phyloP scores from a whole-genome alignment of 2,797 vertebrate genomes.

The Kryptopterus vitreolus region DNA sequence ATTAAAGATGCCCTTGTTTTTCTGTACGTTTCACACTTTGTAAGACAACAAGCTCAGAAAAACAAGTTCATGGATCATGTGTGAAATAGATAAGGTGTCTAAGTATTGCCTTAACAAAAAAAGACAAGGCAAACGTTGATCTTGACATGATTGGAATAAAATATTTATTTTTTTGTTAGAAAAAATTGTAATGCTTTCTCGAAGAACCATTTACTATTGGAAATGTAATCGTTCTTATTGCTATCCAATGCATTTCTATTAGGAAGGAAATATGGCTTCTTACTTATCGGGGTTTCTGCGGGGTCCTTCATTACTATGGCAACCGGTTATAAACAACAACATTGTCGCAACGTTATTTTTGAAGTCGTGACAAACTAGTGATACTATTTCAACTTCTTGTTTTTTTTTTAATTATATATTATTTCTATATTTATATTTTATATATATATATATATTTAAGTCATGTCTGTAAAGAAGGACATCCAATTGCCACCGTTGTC shows the following conservation, averaged over 20 bases:
- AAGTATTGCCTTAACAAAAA: conserved; percentile 21
- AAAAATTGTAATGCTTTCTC: accelerated
- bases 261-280: conserved; percentile 40
- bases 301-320: conserved; percentile 57
- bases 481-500: conserved; percentile 40
- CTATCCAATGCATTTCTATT: background rate
- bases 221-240: background rate
- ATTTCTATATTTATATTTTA: background rate
- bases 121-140: background rate
- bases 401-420: background rate
- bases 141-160: background rate
- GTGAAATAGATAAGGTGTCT: conserved; percentile 12
- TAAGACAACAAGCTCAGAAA: conserved; percentile 29
- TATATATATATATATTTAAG: background rate
- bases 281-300: conserved; percentile 36
- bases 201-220: background rate
- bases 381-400: no score
- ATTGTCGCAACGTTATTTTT: conserved; percentile 33
- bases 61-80: conserved; percentile 41
- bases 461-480: conserved; percentile 20
- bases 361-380: background rate
- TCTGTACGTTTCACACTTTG: background rate
- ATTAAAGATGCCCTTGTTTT: background rate
- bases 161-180: background rate
- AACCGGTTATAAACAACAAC: conserved; percentile 59